These are phyloP conservation scores for Heliothis peltigera DNA, from an alignment of 2,888 invertebrate species.

Conservation along the genomic window DNA sequence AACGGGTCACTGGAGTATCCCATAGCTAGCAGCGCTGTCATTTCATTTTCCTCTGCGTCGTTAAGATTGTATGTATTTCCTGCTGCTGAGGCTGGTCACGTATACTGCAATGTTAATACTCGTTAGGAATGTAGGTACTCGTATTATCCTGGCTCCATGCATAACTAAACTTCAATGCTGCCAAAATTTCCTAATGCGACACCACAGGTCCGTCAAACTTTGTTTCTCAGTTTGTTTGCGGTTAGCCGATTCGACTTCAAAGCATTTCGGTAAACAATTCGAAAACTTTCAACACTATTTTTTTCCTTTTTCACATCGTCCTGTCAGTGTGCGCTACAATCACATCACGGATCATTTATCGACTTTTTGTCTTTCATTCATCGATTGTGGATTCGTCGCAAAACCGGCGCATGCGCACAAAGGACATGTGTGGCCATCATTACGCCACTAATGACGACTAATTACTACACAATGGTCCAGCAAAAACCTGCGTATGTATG, in stretches of 20 bases:
- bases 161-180: neutral
- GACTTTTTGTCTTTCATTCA: conserved; percentile 55
- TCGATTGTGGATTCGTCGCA: conserved; percentile 20
- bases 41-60: conserved; percentile 5
- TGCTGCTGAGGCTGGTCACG: neutral
- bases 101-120: neutral
- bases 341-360: conserved; percentile 35
- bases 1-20: conserved; percentile 23
- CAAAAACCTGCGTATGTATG: conserved; percentile 47
- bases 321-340: conserved; percentile 1
- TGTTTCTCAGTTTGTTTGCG: too few species aligned
- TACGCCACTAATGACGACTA: conserved; percentile 40
- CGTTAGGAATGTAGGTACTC: neutral
- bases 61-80: conserved; percentile 4
- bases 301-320: neutral
- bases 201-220: too few species aligned
- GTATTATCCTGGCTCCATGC: neutral
- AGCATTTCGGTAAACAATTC: too few species aligned
- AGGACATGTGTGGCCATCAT: conserved; percentile 54
- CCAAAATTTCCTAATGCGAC: neutral
- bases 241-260: too few species aligned
- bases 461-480: conserved; percentile 44
- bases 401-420: conserved; percentile 48
- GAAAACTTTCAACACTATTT: neutral
- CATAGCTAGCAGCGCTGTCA: neutral